These are phyloP conservation scores for Cecropterus lyciades DNA, from an alignment of 1,140 invertebrate species.

Conservation along the genomic window DNA sequence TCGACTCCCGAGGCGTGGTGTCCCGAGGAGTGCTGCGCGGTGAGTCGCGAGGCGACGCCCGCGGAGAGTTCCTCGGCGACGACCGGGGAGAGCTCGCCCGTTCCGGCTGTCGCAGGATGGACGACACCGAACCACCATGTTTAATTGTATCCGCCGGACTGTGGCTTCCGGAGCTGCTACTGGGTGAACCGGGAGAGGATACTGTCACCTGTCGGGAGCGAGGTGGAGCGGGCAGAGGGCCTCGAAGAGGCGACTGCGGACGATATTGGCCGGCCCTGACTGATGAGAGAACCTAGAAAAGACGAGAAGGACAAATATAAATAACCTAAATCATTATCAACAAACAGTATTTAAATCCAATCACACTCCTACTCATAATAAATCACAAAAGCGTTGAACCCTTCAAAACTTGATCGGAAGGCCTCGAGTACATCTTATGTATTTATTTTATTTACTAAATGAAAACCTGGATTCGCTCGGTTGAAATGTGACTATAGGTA, in stretches of 20 bases:
- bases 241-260: constrained; percentile 86
- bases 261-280: constrained; percentile 87
- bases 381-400: too few relatives aligned
- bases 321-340: not conserved
- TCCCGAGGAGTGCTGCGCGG: constrained; percentile 60
- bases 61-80: constrained; percentile 63
- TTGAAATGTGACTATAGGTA: too few relatives aligned
- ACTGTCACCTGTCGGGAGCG: constrained; percentile 88
- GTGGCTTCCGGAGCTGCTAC: constrained; percentile 87
- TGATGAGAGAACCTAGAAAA: constrained; percentile 86
- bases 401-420: too few relatives aligned
- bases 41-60: constrained; percentile 70
- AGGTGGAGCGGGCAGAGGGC: constrained; percentile 81
- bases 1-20: constrained; percentile 52
- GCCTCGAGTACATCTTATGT: too few relatives aligned
- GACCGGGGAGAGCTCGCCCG: constrained; percentile 55
- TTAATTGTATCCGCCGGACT: constrained; percentile 88
- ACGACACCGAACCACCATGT: constrained; percentile 83
- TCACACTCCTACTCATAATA: too few relatives aligned
- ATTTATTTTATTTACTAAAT: too few relatives aligned
- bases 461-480: too few relatives aligned
- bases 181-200: constrained; percentile 90
- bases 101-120: constrained; percentile 77
- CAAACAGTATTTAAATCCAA: too few relatives aligned
- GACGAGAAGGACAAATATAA: not conserved